phyloP scores from a whole-genome alignment of 2,888 invertebrate species.

The Caradrina clavipalpis region DNA sequence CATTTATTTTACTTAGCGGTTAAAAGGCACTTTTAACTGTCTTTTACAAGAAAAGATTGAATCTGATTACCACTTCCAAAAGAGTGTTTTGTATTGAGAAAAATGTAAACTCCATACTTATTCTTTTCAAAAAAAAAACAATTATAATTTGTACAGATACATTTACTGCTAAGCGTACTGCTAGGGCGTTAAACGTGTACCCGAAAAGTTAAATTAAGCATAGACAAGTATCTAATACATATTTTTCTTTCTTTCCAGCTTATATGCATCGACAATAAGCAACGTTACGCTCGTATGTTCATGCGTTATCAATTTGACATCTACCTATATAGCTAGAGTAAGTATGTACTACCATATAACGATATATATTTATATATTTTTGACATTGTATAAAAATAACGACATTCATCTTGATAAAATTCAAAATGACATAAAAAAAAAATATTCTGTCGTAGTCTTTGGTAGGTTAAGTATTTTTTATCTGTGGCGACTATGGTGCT shows the following conservation, averaged over 20 bases:
- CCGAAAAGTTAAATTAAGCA: too few relatives aligned
- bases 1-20: too few relatives aligned
- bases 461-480: constrained; percentile 67
- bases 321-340: constrained; percentile 67
- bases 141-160: too few relatives aligned
- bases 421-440: constrained; percentile 65
- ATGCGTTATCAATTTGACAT: constrained; percentile 64
- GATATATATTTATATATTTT: constrained; percentile 70
- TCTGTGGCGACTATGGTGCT: constrained; percentile 68
- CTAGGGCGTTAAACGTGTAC: too few relatives aligned
- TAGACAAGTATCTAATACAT: neutral
- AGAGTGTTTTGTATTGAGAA: too few relatives aligned
- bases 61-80: too few relatives aligned
- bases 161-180: too few relatives aligned
- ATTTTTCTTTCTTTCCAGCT: constrained; percentile 76
- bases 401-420: constrained; percentile 63
- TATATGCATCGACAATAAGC: constrained; percentile 87
- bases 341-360: constrained; percentile 68
- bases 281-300: constrained; percentile 67
- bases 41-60: too few relatives aligned
- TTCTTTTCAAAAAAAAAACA: too few relatives aligned
- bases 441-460: constrained; percentile 60
- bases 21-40: too few relatives aligned
- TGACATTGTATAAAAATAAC: constrained; percentile 67
- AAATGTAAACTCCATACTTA: too few relatives aligned